Conservation (phyloP, 2,797 vertebrate genomes). For the Sternotherus odoratus region DNA sequence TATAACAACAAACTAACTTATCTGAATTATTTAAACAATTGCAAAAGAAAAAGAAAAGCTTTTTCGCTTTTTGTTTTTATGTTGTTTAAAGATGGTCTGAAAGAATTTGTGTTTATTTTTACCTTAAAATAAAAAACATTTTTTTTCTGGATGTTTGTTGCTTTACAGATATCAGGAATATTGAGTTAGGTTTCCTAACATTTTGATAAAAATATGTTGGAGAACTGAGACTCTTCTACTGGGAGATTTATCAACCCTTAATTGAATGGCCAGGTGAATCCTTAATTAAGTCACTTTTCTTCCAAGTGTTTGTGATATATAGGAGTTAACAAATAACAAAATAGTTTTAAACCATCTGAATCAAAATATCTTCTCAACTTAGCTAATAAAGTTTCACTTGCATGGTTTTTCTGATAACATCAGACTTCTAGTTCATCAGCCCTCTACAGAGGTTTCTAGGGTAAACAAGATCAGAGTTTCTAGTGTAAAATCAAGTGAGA, state of each 20-base stretch:
- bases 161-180: not conserved
- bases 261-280: not conserved
- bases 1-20: too few relatives aligned
- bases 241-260: not conserved
- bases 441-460: not conserved
- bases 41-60: too few relatives aligned
- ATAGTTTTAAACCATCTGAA: not conserved
- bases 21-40: too few relatives aligned
- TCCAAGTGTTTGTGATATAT: not conserved
- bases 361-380: not conserved
- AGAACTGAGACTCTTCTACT: not conserved
- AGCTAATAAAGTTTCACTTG: not conserved
- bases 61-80: too few relatives aligned
- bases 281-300: not conserved
- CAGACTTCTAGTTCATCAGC: not conserved
- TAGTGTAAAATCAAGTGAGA: constrained; percentile 8
- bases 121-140: too few relatives aligned
- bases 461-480: not conserved
- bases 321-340: not conserved
- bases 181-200: not conserved
- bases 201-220: not conserved
- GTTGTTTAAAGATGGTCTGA: too few relatives aligned
- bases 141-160: not conserved
- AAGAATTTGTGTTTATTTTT: too few relatives aligned
- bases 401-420: not conserved